Percentiles rank a stretch among this genome's conserved stretches.
Conservation (phyloP, 2,888 invertebrate genomes). For the Microctonus hyperodae region DNA sequence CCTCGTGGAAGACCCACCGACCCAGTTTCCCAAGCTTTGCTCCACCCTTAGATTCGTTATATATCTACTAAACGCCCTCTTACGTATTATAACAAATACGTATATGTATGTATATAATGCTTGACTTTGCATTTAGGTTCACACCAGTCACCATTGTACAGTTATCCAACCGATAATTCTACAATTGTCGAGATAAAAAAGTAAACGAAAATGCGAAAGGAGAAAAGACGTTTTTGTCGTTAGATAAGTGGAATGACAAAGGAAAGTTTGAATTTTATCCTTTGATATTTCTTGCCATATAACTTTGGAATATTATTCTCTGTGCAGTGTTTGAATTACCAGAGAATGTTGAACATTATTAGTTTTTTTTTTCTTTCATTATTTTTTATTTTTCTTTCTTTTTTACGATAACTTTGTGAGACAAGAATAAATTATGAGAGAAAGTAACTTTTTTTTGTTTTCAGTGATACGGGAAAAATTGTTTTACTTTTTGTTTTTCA, state of each 20-base stretch:
- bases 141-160: slow-evolving; percentile 25
- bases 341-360: background rate
- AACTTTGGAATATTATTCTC: background rate
- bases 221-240: background rate
- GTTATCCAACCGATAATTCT: slow-evolving; percentile 23
- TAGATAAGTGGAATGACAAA: background rate
- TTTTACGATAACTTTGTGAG: background rate
- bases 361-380: background rate
- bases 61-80: slow-evolving; percentile 29
- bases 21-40: slow-evolving; percentile 31
- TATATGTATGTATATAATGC: background rate
- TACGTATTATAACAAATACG: slow-evolving; percentile 23
- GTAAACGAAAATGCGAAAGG: background rate
- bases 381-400: background rate
- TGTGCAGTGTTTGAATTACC: background rate
- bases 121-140: slow-evolving; percentile 33
- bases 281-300: background rate
- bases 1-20: slow-evolving; percentile 28
- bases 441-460: background rate
- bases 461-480: too few relatives aligned
- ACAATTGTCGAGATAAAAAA: background rate
- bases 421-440: background rate
- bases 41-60: slow-evolving; percentile 28
- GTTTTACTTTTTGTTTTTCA: too few relatives aligned
- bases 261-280: background rate